These are phyloP conservation scores for Labrus mixtus DNA, from an alignment of 2,113 vertebrate genomes.

Conservation along the genomic window DNA sequence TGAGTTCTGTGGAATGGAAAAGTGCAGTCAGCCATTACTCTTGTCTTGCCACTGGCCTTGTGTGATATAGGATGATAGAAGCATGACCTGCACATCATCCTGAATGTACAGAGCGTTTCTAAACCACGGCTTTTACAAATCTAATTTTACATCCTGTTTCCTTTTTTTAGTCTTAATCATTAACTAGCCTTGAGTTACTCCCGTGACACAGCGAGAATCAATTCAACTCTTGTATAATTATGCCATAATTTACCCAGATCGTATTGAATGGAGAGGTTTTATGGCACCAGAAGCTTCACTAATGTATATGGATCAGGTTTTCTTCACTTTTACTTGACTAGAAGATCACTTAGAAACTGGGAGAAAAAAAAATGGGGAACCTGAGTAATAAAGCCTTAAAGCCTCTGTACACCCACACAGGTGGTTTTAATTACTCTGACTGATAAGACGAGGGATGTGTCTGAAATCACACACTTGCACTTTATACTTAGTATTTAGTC, in stretches of 20 bases:
- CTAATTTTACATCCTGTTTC: conserved; percentile 42
- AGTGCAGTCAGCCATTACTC: conserved; percentile 58
- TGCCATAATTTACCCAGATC: conserved; percentile 74
- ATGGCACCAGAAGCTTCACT: conserved; percentile 48
- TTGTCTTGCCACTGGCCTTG: conserved; percentile 59
- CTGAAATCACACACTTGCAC: no score
- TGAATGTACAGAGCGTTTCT: conserved; percentile 20
- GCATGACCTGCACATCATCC: conserved; percentile 56
- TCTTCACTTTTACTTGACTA: conserved; percentile 38
- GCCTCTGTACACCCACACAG: not conserved
- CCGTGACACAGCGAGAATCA: conserved; percentile 74
- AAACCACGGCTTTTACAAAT: conserved; percentile 34
- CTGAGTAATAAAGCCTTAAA: not conserved
- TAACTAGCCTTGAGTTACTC: conserved; percentile 77
- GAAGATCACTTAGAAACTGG: not conserved
- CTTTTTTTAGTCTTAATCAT: conserved; percentile 58
- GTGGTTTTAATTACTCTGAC: no score
- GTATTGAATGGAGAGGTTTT: conserved; percentile 61
- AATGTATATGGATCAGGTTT: conserved; percentile 53
- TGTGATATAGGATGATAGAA: conserved; percentile 64
- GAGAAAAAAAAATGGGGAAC: conserved; percentile 7
- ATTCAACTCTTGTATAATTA: conserved; percentile 74
- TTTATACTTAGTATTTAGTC: no score
- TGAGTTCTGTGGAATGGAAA: conserved; percentile 55
- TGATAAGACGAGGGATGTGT: no score